Base-by-base conservation (phyloP, 2,113 vertebrate genomes). In the Caranx ignobilis region DNA sequence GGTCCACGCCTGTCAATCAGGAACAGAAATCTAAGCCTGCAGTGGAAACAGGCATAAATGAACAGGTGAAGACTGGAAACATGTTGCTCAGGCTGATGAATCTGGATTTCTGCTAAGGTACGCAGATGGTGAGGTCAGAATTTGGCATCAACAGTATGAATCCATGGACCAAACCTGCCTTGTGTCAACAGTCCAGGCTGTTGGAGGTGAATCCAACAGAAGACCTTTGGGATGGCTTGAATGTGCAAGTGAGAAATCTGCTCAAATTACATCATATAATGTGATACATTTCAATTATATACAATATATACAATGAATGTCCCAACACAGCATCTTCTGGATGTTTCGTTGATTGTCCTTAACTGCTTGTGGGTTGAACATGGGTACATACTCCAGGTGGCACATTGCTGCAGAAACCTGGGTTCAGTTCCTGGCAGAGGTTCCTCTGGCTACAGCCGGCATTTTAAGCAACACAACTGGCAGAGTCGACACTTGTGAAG, bases 381-480 rank as follows among this genome's bases (percentile, higher is more conserved):
- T 37, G 7, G 35, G 35, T 37, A 5, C 3, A 3, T 37, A 37
- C 35, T 75, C 59, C 59, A 65, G 75, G 82, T 79, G 76, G 64
- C 39, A 48, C 63, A 68, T 57, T 13, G 16, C 13, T n/a, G 18
- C 70, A 62, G 31, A 56, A 15, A 73, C 41, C 69, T 70, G 35
- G 21, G 31, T 75, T 71, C 35, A 60, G 1, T 39, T 37, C 57
- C 50, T 52, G 56, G 50, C 62, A 73, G 57, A 65, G 45, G 11
- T 18, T 52, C 21, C 57, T 31, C 31, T 62, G 71, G 75, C 64
- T 56, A 70, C 15, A 69, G 48, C 21, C 19, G 16, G 16, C 35
- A 35, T 59, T 75, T 67, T 26, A 60, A 45, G n/a, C 43, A 59
- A 41, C 65, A 70, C 64, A 52, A n/a, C 71, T 70, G 50, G 50